phyloP scores from a whole-genome alignment of 2,888 invertebrate species.

The Eupithecia tripunctaria region DNA sequence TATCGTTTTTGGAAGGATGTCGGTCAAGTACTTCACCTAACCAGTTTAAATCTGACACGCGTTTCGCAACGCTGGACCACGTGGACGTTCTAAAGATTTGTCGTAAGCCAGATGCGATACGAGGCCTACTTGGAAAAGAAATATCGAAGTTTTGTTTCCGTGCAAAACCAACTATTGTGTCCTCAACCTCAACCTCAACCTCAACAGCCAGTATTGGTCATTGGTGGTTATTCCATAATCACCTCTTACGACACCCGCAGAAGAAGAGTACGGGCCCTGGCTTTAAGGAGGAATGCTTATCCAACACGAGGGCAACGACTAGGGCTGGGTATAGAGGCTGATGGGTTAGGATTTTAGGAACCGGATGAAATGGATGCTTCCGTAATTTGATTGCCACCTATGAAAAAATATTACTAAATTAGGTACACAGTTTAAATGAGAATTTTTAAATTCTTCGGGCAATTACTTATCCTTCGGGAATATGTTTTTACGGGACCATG shows the following conservation, averaged over 20 bases:
- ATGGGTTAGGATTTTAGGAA: neutral
- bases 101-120: neutral
- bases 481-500: neutral
- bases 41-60: neutral
- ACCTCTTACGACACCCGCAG: too few species aligned
- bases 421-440: too few species aligned
- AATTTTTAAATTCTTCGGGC: too few species aligned
- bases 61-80: neutral
- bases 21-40: neutral
- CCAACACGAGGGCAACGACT: neutral
- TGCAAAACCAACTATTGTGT: too few species aligned
- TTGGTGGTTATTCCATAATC: too few species aligned
- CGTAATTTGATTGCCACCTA: too few species aligned
- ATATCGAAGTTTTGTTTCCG: too few species aligned
- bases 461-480: neutral
- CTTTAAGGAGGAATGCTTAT: neutral
- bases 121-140: too few species aligned
- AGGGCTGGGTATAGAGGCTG: neutral
- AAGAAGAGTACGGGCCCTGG: neutral
- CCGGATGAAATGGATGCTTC: too few species aligned
- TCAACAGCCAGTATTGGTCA: too few species aligned
- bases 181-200: too few species aligned
- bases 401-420: too few species aligned
- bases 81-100: neutral
- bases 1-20: neutral